Evolutionary conservation across 2,888 invertebrate species (phyloP), one percentile per base, ranked within the genome.

Genomic region (Sminthurides aquaticus): DNA sequence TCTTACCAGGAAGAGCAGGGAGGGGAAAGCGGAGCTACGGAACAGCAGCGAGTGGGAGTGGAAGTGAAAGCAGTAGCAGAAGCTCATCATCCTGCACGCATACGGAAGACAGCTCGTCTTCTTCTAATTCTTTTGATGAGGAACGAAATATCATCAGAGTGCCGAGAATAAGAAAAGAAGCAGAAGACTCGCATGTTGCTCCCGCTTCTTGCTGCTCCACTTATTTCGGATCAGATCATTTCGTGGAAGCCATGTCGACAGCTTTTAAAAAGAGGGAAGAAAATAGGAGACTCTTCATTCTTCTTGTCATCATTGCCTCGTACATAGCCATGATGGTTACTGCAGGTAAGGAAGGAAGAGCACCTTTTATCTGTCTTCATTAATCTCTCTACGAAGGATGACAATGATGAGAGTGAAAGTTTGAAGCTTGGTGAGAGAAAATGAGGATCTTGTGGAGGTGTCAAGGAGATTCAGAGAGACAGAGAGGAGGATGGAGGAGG

Each of bases 241-340:
- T 73, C 22, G 22, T 69, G 5, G 72, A 71, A 18, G 73, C 76
- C 3, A 27, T 76, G 2, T 70, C 67, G 28, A 74, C 75, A 5
- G 75, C 72, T 49, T 67, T 75, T 58, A 75, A 68, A 27, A 55
- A 66, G 18, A 67, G 77, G 11, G 74, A 73, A 15, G 73, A 69
- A 27, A 66, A 70, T 49, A 70, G 68, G 55, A 63, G 76, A 61
- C 25, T 67, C 8, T 67, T 67, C 26, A 69, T 77, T 25, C 64
- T 76, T 28, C 67, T 72, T 11, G 70, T 75, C 26, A 62, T 77
- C 2, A 18, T 71, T 1, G 72, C 74, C 5, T 64, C 68, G 8
- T 71, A 75, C 28, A 66, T 76, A 57, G 67, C 74, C 52, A 76
- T 76, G 76, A 72, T 74, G 58, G 71, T 73, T 15, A 73, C 74